Evolutionary conservation across 2,888 invertebrate species (phyloP).

Genomic region (Tinea pellionella): DNA sequence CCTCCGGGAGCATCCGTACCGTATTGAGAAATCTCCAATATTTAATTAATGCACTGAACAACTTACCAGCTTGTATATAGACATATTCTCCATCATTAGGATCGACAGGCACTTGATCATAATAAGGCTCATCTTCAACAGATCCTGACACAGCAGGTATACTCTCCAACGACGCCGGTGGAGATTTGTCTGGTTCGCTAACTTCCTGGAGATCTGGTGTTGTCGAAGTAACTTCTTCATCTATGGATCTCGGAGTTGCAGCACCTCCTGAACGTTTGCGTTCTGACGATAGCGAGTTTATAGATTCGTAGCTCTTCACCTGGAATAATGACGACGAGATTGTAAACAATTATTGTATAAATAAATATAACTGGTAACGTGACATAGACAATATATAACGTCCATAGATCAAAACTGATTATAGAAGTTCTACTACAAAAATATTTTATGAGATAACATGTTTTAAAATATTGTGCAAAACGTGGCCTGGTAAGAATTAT

Average conservation of each 20-base stretch:
- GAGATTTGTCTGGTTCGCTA: conserved; percentile 48
- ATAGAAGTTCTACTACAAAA: too few relatives aligned
- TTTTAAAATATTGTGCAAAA: too few relatives aligned
- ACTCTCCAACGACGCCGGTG: conserved; percentile 53
- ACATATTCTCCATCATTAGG: conserved; percentile 77
- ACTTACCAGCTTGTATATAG: conserved; percentile 75
- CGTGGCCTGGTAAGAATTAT: too few relatives aligned
- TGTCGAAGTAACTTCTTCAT: conserved; percentile 52
- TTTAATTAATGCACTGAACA: too few relatives aligned
- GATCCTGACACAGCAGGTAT: conserved; percentile 41
- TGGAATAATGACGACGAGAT: too few relatives aligned
- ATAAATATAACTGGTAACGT: too few relatives aligned
- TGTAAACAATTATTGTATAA: too few relatives aligned
- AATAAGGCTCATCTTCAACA: conserved; percentile 74
- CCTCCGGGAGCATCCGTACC: too few relatives aligned
- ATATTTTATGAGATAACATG: too few relatives aligned
- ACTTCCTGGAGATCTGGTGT: conserved; percentile 46
- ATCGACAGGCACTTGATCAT: conserved; percentile 78
- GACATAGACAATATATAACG: too few relatives aligned
- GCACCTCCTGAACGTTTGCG: conserved; percentile 63
- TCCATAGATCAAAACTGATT: too few relatives aligned
- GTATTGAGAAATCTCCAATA: too few relatives aligned
- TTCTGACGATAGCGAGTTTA: conserved; percentile 73
- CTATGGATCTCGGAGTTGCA: conserved; percentile 61
- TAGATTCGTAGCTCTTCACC: conserved; percentile 76